Evolutionary conservation across 2,797 vertebrate genomes (phyloP).

Genomic region (Rhinophrynus dorsalis): DNA sequence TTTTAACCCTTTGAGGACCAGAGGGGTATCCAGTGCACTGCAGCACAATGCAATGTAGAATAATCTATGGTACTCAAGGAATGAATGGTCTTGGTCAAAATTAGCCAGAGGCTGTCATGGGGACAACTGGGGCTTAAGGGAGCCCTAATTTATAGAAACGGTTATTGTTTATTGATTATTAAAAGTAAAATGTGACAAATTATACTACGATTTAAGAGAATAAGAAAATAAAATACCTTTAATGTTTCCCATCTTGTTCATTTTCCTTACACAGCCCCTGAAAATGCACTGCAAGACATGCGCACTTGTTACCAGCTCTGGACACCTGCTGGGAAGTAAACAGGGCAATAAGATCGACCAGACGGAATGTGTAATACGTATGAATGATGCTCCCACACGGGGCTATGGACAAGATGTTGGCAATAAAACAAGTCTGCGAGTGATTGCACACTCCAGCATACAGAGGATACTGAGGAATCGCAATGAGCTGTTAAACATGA

Average conservation of each 20-base stretch:
- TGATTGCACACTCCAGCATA: conserved; percentile 96
- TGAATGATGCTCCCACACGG: conserved; percentile 91
- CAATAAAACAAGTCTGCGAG: conserved; percentile 86
- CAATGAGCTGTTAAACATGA: conserved; percentile 89
- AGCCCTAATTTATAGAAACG: no score
- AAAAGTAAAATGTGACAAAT: no score
- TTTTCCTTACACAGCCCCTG: conserved; percentile 75
- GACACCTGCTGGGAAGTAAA: conserved; percentile 83
- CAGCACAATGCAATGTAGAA: no score
- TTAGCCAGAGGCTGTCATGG: no score
- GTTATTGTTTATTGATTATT: no score
- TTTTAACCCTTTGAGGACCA: no score
- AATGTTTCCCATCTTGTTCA: background rate
- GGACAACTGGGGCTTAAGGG: no score
- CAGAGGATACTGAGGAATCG: conserved; percentile 88
- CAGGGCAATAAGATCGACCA: conserved; percentile 84
- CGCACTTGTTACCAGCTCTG: conserved; percentile 91
- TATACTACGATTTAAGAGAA: background rate
- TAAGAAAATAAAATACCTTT: no score
- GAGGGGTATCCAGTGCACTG: no score
- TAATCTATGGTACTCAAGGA: no score
- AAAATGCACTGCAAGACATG: conserved; percentile 91
- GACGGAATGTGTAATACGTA: conserved; percentile 92
- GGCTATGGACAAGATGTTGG: conserved; percentile 83
- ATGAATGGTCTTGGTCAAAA: no score